Percentiles rank a stretch among this genome's conserved stretches.
Conservation (phyloP, 2,888 invertebrate genomes). For the Kryphioiulus occultus region DNA sequence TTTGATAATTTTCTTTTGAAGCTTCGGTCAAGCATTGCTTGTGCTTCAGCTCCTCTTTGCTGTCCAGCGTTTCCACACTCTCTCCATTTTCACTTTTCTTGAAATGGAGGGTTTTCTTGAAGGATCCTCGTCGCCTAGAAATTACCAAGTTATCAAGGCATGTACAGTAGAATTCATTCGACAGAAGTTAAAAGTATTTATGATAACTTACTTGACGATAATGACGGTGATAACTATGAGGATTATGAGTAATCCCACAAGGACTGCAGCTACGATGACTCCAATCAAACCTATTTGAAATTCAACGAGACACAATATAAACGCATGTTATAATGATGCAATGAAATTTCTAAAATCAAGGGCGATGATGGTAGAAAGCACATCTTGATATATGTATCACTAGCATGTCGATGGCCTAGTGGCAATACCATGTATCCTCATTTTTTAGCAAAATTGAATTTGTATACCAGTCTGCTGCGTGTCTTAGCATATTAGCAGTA, state of each 20-base stretch:
- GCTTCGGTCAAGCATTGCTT: neutral
- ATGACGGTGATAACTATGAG: slow-evolving; percentile 32
- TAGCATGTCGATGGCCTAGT: no score
- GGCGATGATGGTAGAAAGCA: no score
- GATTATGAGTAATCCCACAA: slow-evolving; percentile 45
- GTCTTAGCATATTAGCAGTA: no score
- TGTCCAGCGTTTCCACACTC: slow-evolving; percentile 50
- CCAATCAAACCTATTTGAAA: slow-evolving; percentile 43
- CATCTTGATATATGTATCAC: no score
- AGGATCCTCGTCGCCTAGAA: neutral
- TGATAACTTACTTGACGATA: slow-evolving; percentile 40
- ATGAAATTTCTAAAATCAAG: neutral
- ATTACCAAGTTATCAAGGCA: neutral
- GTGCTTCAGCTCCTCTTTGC: neutral
- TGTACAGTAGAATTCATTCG: neutral
- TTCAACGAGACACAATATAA: neutral
- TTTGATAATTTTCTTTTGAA: slow-evolving; percentile 41
- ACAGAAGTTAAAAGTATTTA: neutral
- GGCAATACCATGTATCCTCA: no score
- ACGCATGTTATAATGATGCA: neutral
- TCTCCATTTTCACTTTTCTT: slow-evolving; percentile 43
- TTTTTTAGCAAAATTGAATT: no score
- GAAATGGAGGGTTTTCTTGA: slow-evolving; percentile 46
- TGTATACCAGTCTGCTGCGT: no score
- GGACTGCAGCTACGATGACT: slow-evolving; percentile 45